Evolutionary conservation across 2,888 invertebrate genomes (phyloP).

Genomic region (Phania funesta): DNA sequence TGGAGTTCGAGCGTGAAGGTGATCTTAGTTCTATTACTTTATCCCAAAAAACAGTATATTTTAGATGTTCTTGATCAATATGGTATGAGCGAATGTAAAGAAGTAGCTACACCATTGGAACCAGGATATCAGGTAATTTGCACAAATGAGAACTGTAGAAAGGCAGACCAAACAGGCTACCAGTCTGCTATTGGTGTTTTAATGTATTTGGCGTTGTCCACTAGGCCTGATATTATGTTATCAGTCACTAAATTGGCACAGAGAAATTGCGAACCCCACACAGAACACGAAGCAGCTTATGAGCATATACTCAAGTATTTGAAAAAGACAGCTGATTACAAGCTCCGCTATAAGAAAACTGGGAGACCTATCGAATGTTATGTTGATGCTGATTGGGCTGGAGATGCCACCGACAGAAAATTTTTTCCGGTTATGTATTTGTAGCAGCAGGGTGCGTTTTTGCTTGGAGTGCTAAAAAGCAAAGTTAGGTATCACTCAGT

Average conservation of each 20-base stretch:
- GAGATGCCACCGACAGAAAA: neutral
- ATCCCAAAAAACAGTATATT: neutral
- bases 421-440: neutral
- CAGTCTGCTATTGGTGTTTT: conserved; percentile 61
- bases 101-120: neutral
- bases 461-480: conserved; percentile 26
- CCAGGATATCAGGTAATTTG: too few species aligned
- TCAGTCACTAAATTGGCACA: conserved; percentile 59
- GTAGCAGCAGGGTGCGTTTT: conserved; percentile 9
- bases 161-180: neutral
- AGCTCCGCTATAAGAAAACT: conserved; percentile 38
- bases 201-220: conserved; percentile 65
- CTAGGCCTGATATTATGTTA: conserved; percentile 60
- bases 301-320: conserved; percentile 42
- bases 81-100: neutral
- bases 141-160: too few species aligned
- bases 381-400: conserved; percentile 23
- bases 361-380: conserved; percentile 14
- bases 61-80: neutral
- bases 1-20: conserved; percentile 15
- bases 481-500: conserved; percentile 19
- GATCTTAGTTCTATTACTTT: neutral
- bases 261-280: conserved; percentile 52
- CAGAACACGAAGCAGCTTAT: conserved; percentile 42
- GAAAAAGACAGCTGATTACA: conserved; percentile 8